Percentiles rank a stretch among this genome's conserved stretches.
These are phyloP conservation scores for Trisateles emortualis DNA, from an alignment of 2,888 invertebrate genomes.

Conservation along the genomic window DNA sequence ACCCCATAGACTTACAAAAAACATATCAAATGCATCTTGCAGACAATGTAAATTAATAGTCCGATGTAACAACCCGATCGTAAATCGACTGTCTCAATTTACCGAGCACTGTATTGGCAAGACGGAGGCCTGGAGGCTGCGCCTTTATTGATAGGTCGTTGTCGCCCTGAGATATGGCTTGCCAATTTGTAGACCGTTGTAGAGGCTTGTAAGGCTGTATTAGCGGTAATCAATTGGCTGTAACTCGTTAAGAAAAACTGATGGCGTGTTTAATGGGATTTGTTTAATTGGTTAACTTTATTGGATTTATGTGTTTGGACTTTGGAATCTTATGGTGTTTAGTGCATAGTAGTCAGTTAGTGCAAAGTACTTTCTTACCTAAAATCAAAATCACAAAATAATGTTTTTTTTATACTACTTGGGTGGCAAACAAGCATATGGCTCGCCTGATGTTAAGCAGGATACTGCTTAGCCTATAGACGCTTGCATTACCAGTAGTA, in stretches of 20 bases:
- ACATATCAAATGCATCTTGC: neutral
- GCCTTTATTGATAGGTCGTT: slow-evolving; percentile 80
- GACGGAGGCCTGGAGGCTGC: slow-evolving; percentile 48
- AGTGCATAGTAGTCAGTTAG: neutral
- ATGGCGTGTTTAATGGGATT: slow-evolving; percentile 16
- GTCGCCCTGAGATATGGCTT: slow-evolving; percentile 76
- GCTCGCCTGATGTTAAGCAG: too few species aligned
- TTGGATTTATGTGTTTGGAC: neutral
- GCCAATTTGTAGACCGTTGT: slow-evolving; percentile 65
- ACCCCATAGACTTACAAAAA: neutral
- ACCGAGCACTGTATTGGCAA: slow-evolving; percentile 56
- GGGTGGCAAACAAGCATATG: too few species aligned
- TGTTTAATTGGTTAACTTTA: slow-evolving; percentile 4
- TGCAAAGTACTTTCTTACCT: too few species aligned
- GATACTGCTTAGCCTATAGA: too few species aligned
- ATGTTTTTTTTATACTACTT: too few species aligned
- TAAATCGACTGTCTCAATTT: slow-evolving; percentile 68
- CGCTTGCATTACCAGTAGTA: too few species aligned
- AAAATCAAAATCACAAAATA: too few species aligned
- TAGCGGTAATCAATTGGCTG: slow-evolving; percentile 54
- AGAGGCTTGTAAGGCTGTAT: slow-evolving; percentile 45
- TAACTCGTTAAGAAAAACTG: slow-evolving; percentile 25
- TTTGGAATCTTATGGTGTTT: neutral
- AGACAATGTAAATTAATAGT: slow-evolving; percentile 35
- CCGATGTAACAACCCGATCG: slow-evolving; percentile 39